These are phyloP conservation scores for Monoplex corrugatus DNA, from an alignment of 2,888 invertebrate species.

Conservation along the genomic window DNA sequence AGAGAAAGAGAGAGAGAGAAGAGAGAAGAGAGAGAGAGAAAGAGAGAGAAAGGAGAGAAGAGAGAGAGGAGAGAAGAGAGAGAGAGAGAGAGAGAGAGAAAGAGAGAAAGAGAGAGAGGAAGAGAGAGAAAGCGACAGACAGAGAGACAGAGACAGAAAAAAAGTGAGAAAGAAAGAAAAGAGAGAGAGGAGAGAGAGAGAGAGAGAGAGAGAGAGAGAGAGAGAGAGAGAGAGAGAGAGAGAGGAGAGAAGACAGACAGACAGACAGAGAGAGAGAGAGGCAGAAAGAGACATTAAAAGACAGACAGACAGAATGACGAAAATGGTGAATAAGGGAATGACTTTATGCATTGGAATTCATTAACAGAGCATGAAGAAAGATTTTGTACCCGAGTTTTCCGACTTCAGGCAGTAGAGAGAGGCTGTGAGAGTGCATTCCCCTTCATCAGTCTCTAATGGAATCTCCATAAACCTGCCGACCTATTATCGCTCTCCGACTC, in stretches of 20 bases:
- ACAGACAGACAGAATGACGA: neutral
- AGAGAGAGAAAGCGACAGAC: no score
- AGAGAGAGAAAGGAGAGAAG: neutral
- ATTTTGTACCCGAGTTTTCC: neutral
- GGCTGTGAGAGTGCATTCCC: constrained; percentile 24
- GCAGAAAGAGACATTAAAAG: no score
- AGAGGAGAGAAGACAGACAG: no score
- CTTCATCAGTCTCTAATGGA: constrained; percentile 31
- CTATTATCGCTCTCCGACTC: constrained; percentile 26
- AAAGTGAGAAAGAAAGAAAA: no score
- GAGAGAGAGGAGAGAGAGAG: no score
- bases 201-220: no score
- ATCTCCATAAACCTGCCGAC: constrained; percentile 29
- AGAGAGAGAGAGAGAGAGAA: neutral
- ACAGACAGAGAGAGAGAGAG: no score
- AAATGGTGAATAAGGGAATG: neutral
- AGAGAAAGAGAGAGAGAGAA: neutral
- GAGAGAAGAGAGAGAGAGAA: neutral
- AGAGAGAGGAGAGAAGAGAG: neutral
- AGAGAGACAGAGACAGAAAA: no score
- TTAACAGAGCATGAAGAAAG: constrained; percentile 11
- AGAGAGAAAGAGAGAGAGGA: constrained; percentile 7
- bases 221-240: no score
- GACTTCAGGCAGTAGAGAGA: neutral
- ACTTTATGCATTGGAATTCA: constrained; percentile 19